Base-by-base conservation (phyloP, 2,113 vertebrate genomes). In the Anarhynchus alexandrinus region DNA sequence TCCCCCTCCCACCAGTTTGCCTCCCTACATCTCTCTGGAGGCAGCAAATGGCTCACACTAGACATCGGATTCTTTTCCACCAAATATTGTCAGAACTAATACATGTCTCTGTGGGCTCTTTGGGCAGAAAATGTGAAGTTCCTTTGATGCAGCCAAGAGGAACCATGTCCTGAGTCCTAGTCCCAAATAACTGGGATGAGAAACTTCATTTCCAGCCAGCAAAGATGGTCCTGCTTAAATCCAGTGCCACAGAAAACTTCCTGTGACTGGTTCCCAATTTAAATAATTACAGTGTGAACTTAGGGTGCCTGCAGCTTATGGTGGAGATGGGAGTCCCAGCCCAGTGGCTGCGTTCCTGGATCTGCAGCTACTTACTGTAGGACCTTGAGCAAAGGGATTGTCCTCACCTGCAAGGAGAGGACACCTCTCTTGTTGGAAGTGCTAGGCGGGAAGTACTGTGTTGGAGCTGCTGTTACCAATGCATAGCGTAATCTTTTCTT, bases 1-100 rank as follows among this genome's bases (percentile, higher is more conserved):
- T 96, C 76, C 67, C 45, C 80, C 82, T 93, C 93, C 96, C 94
- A 87, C 32, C 62, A 5, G 32, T 77, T 71, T 88, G 88, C 76
- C 29, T 91, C 70, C 27, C 54, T 62, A 10, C n/a, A 32, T 79
- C 64, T 77, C 80, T 90, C 90, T 47, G 76, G 96, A 88, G 78
- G 69, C 92, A 79, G 66, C 82, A 11, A 8, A 69, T 55, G 86
- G 92, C 79, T 95, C 52, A 13, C 0, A 4, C 80, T 79, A 91
- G 79, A 73, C 90, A 55, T 93, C 34, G 0, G 70, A 90, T 88
- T 93, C 94, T 78, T 91, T 97, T 93, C 95, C 85, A 94, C 82
- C 90, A 91, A 67, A 78, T 34, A 18, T 55, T 94, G 94, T 80
- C 67, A 11, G 64, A 83, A 86, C 82, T 45, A 83, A 93, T 83